Evolutionary conservation across 2,888 invertebrate genomes (phyloP), one percentile per base, ranked within the genome.

Genomic region (Melinaea marsaeus): DNA sequence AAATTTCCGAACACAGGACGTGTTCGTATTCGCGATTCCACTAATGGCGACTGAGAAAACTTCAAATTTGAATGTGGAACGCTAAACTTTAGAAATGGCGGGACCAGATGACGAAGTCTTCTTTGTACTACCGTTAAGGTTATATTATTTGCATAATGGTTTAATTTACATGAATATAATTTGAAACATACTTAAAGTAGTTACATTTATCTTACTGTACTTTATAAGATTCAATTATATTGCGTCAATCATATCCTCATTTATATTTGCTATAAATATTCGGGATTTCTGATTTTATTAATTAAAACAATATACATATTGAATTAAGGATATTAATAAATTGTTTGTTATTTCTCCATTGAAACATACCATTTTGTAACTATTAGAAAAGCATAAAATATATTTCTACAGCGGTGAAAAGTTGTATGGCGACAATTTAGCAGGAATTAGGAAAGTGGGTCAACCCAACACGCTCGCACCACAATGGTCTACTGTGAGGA

Each of bases 11-110:
- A 68, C 66, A 63, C 63, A 68, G 66, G 61, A 63, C 68, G 66
- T 66, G 68, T 64, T 66, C 66, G 66, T 64, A 62, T 65, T 65
- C 65, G 66, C 68, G 68, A 68, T 68, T 68, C 74, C 72, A 69
- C 71, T 75, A 75, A 77, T 77, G 74, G 75, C 73, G 73, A 71
- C 67, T 73, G 71, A 73, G 77, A 76, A 81, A 83, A 83, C 75
- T 84, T 80, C 75, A 79, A 80, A 83, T 84, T 83, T 80, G 80
- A 84, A 84, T 80, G 79, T 81, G 77, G 79, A 78, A 79, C 79
- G 77, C 72, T 74, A 75, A 81, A 83, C 75, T 84, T 83, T 73
- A 76, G 74, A 77, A 79, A 78, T 75, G 81, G 78, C 74, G 77
- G 69, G 70, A 71, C 71, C 71, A 69, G 72, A 72, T 71, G 74